Percentiles rank a stretch among this genome's conserved stretches.
Conservation (phyloP, 1,140 invertebrate genomes). For the Trachelipus rathkii region DNA sequence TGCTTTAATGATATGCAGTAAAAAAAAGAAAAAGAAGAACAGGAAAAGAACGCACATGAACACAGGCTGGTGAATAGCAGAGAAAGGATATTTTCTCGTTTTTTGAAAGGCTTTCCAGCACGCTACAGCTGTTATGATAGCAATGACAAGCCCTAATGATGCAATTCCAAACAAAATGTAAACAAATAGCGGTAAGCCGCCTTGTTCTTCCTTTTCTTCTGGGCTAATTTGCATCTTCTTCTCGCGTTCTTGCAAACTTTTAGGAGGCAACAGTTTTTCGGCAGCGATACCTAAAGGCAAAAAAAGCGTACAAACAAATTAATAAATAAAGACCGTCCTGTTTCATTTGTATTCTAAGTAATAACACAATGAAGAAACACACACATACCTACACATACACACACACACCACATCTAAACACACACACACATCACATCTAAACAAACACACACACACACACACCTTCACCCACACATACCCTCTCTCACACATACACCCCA, state of each 20-base stretch:
- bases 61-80: background rate
- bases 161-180: background rate
- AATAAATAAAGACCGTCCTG: no score
- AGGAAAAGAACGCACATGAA: background rate
- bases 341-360: no score
- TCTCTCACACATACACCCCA: no score
- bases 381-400: no score
- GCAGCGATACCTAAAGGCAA: background rate
- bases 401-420: no score
- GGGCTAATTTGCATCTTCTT: background rate
- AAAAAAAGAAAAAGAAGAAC: no score
- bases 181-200: background rate
- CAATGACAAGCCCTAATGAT: background rate
- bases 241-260: background rate
- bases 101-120: slow-evolving; percentile 3
- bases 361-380: no score
- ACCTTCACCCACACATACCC: no score
- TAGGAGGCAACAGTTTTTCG: background rate
- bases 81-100: background rate
- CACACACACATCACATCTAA: no score
- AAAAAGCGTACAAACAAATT: no score
- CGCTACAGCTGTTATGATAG: background rate
- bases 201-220: background rate
- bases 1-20: no score
- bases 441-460: no score